A percentile compares a stretch with the other conserved stretches of the same genome.
Evolutionary conservation across 2,113 vertebrate species (phyloP).

Genomic region (Triplophysa rosa): DNA sequence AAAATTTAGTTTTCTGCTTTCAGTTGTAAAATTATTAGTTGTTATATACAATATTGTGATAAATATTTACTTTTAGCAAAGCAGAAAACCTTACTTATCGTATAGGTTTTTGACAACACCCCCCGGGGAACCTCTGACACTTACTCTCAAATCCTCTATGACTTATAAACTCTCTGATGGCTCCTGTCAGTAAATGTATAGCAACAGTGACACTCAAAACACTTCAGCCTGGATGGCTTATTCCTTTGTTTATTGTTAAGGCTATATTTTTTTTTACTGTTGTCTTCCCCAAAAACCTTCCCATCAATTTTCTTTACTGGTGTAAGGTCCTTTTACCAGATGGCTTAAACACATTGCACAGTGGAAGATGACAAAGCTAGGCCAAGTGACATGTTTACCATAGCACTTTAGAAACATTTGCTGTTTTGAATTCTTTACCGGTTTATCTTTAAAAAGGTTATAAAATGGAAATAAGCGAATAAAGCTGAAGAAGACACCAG

Average conservation of each 20-base stretch:
- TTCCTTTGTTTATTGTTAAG: neutral
- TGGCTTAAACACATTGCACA: neutral
- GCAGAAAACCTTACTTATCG: too few relatives aligned
- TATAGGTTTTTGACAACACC: neutral
- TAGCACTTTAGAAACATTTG: neutral
- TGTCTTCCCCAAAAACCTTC: neutral
- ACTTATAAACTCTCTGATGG: neutral
- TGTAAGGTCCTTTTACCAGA: neutral
- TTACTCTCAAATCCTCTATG: neutral
- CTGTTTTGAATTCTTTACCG: too few relatives aligned
- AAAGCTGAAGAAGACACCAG: neutral
- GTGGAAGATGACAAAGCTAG: neutral
- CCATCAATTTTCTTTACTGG: neutral
- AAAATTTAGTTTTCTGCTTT: too few relatives aligned
- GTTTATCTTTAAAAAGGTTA: neutral
- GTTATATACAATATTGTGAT: too few relatives aligned
- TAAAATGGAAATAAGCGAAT: neutral
- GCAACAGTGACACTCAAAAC: neutral
- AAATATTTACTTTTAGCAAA: too few relatives aligned
- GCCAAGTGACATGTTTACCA: neutral
- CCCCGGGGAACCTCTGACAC: neutral
- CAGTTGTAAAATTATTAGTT: too few relatives aligned
- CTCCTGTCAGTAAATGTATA: constrained; percentile 1
- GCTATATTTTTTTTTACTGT: neutral
- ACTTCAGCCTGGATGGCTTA: neutral